Conservation (phyloP, 2,113 vertebrate genomes). For the Notarius quadriscutis region DNA sequence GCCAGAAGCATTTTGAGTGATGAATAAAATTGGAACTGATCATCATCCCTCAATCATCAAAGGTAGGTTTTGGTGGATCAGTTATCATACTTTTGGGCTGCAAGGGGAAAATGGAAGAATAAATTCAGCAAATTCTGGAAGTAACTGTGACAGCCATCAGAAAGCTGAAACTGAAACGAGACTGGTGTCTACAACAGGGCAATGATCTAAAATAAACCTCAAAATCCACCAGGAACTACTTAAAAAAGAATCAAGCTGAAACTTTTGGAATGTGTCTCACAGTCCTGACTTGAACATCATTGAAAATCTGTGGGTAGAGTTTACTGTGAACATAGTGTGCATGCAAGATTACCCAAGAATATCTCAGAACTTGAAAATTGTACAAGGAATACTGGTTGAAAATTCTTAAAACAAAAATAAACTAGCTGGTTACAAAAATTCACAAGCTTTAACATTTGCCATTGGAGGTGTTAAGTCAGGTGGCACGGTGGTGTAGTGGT, state of each 20-base stretch:
- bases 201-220: neutral
- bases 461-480: neutral
- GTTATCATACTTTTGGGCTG: neutral
- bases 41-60: neutral
- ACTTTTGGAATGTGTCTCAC: neutral
- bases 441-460: neutral
- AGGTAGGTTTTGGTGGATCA: neutral
- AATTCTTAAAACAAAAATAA: neutral
- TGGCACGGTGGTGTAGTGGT: no score
- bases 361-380: neutral
- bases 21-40: neutral
- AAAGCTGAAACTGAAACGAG: neutral
- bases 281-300: neutral
- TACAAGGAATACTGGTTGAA: neutral
- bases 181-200: neutral
- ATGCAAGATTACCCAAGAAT: neutral
- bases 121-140: neutral
- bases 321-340: neutral
- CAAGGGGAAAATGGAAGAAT: neutral
- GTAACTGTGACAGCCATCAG: neutral
- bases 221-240: neutral
- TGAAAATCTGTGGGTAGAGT: neutral
- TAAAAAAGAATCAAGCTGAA: neutral
- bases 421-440: neutral
- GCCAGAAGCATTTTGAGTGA: neutral